Base-by-base conservation (phyloP, 1,140 invertebrate species). In the Drosophila obscura region DNA sequence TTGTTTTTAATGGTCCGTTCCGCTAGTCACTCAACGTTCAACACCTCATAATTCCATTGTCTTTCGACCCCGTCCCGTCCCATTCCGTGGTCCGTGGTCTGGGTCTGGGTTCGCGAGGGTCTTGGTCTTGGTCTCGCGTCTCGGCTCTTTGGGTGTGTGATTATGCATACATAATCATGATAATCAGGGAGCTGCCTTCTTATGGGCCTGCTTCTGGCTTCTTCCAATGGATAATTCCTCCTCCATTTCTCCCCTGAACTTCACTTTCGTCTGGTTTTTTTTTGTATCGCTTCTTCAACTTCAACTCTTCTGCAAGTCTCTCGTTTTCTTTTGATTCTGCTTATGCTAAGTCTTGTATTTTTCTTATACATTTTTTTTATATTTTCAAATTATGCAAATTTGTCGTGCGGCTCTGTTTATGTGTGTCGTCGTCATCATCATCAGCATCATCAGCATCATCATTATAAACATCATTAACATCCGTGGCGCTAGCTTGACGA, bases 1-100 rank as follows among this genome's bases (percentile, higher is more conserved):
- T 65, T 64, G 61, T 41, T 50, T 69, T 74, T 77, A 74, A 64
- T 75, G 26, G 52, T 39, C 43, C 75, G 67, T 87, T 87, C 79
- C 83, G 83, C 83, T 87, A 88, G 75, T 83, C 83, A 87, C 61
- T 74, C 77, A 67, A 58, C 83, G 66, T 58, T 87, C 82, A 89
- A 88, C 83, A 87, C 83, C 83, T 87, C 83, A 89, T 87, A 87
- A 87, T 87, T 87, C 83, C 80, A 87, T 87, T 87, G 83, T 87
- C 79, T 88, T 82, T 80, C 79, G 78, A 76, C 69, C 82, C 82
- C 75, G 62, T 75, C 51, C 43, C 45, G 43, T 39, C 11, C 11
- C 11, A 6, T 35, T 3, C 9, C 35, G 35, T 39, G 35, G 35
- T 13, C 11, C 4, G 11, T 24, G 28, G n/a, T 19, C 4, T 22